Conservation (phyloP, 2,113 vertebrate genomes). For the Trogon melanurus region DNA sequence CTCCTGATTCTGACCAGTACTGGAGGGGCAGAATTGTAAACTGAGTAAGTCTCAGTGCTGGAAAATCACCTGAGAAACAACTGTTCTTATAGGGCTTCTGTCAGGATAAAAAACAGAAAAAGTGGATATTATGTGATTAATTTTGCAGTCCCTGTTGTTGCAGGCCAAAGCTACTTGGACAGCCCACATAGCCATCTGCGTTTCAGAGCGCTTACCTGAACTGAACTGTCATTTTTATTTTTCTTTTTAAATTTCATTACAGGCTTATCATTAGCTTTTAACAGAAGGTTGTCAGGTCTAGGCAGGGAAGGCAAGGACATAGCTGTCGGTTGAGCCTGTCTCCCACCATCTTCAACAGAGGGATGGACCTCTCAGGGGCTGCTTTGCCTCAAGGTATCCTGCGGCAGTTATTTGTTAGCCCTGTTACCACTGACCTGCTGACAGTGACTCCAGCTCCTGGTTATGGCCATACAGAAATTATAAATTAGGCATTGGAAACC, state of each 20-base stretch:
- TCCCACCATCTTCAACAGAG: not conserved
- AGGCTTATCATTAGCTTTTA: constrained; percentile 49
- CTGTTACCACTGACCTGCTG: not conserved
- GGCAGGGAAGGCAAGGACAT: not conserved
- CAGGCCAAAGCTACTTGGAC: constrained; percentile 39
- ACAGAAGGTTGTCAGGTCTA: constrained; percentile 13
- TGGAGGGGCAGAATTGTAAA: not conserved
- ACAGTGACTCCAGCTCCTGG: not conserved
- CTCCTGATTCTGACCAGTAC: not conserved
- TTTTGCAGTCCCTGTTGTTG: constrained; percentile 17
- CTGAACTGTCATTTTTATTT: not conserved
- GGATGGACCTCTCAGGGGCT: not conserved
- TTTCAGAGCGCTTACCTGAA: constrained; percentile 52
- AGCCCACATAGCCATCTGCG: constrained; percentile 56
- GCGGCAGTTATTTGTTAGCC: constrained; percentile 30
- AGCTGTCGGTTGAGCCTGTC: not conserved
- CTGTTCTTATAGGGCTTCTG: not conserved
- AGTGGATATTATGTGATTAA: not conserved
- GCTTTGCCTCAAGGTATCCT: constrained; percentile 37
- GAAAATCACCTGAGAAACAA: constrained; percentile 5
- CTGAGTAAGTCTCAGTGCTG: not conserved
- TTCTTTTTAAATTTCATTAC: not conserved
- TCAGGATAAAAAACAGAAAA: constrained; percentile 20
- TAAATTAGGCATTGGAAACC: not conserved
- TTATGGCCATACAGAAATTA: not conserved